Evolutionary conservation across 2,797 vertebrate species (phyloP).

Genomic region (Emys orbicularis): DNA sequence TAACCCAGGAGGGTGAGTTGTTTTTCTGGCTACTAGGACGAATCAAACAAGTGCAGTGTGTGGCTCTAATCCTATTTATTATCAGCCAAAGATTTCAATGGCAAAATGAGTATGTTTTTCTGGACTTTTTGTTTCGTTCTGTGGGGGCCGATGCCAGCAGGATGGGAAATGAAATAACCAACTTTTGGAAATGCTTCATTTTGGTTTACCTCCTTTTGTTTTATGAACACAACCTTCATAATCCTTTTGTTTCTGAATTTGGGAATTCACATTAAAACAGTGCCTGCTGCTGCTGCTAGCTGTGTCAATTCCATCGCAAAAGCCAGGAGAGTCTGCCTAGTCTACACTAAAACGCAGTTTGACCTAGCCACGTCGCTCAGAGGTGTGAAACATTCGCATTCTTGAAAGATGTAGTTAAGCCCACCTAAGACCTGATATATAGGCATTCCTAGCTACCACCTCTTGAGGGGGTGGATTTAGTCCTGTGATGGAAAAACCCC

Average conservation of each 20-base stretch:
- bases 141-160: slow-evolving; percentile 20
- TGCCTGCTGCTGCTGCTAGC: background rate
- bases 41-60: background rate
- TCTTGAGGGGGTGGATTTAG: too few species aligned
- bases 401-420: too few species aligned
- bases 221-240: slow-evolving; percentile 31
- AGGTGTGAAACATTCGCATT: too few species aligned
- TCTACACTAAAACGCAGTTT: background rate
- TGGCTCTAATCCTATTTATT: slow-evolving; percentile 27
- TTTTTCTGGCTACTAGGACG: background rate
- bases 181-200: slow-evolving; percentile 1
- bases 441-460: too few species aligned
- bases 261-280: background rate
- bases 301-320: slow-evolving; percentile 19
- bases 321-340: background rate
- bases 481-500: too few species aligned
- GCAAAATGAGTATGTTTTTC: slow-evolving; percentile 33
- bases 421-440: too few species aligned
- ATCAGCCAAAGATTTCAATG: slow-evolving; percentile 16
- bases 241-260: slow-evolving; percentile 35
- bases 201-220: slow-evolving; percentile 60
- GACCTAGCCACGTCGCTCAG: too few species aligned
- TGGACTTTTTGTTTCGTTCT: slow-evolving; percentile 29
- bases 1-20: slow-evolving; percentile 10
- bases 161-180: slow-evolving; percentile 38